These are phyloP conservation scores for Terrapene triunguis DNA, from an alignment of 2,113 vertebrate genomes.

Conservation along the genomic window DNA sequence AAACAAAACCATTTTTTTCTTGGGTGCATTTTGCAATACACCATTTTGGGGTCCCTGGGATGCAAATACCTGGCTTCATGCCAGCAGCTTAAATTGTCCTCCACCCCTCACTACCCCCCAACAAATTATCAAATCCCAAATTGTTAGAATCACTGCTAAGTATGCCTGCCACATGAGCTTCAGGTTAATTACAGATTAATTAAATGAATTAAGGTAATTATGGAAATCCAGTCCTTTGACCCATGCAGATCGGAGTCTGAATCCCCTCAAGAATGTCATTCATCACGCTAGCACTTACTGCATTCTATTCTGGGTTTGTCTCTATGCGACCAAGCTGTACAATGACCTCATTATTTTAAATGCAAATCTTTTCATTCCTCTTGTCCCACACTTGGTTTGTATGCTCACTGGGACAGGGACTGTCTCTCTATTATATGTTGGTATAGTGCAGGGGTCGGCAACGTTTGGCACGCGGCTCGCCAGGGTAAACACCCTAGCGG, in stretches of 20 bases:
- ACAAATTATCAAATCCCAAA: not conserved
- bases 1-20: not conserved
- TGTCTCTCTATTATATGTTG: not conserved
- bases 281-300: not conserved
- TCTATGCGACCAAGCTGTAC: not conserved
- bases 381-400: not conserved
- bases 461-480: too few species aligned
- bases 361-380: not conserved
- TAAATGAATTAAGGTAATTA: constrained; percentile 20
- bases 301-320: not conserved
- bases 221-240: not conserved
- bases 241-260: not conserved
- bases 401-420: not conserved
- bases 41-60: not conserved
- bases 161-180: not conserved
- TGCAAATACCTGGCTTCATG: not conserved
- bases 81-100: not conserved
- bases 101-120: not conserved
- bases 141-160: not conserved
- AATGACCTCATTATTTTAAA: not conserved
- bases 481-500: too few species aligned
- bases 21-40: not conserved
- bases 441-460: not conserved
- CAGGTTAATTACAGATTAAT: constrained; percentile 26
- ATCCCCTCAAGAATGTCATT: constrained; percentile 15